A percentile compares a stretch with the other conserved stretches of the same genome.
Evolutionary conservation across 2,113 vertebrate species (phyloP).

Genomic region (Oreocharis arfaki): DNA sequence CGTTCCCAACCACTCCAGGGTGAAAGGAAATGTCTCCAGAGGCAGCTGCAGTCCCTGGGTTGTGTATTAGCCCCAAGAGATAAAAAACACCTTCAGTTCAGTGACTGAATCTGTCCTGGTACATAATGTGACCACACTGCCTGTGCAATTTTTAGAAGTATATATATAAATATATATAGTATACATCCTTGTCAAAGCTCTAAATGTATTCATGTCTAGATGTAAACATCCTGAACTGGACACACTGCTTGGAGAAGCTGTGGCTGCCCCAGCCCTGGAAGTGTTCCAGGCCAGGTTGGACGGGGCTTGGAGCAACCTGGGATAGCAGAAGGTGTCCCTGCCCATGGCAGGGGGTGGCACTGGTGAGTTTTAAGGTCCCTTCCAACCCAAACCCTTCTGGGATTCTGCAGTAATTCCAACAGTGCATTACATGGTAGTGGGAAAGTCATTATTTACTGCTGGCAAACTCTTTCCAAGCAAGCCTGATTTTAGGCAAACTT

Average conservation of each 20-base stretch:
- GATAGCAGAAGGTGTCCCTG: background rate
- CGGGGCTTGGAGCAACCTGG: background rate
- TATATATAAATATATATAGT: background rate
- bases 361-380: background rate
- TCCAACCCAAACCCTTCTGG: background rate
- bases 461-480: background rate
- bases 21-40: background rate
- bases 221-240: background rate
- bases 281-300: background rate
- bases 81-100: background rate
- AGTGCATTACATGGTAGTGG: background rate
- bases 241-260: background rate
- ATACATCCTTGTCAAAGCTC: background rate
- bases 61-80: background rate
- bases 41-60: background rate
- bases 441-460: background rate
- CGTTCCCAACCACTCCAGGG: too few relatives aligned
- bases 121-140: accelerated
- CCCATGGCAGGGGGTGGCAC: background rate
- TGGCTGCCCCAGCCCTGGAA: background rate
- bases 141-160: background rate
- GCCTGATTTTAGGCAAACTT: background rate
- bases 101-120: background rate
- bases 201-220: background rate
- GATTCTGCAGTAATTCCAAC: background rate